phyloP scores from a whole-genome alignment of 2,113 vertebrate species.

The Petaurus breviceps region DNA sequence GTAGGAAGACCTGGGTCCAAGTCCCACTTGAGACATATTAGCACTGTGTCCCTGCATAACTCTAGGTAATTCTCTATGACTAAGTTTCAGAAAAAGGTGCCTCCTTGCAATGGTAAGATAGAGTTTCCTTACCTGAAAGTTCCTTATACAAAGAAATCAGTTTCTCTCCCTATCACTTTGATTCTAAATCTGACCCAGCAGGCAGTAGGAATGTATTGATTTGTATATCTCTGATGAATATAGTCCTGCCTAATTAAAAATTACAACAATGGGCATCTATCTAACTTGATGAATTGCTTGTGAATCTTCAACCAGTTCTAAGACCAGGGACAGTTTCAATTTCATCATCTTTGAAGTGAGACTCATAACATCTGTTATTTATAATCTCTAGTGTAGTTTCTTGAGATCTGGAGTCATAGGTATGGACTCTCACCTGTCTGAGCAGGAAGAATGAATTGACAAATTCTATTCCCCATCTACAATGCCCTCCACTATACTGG shows the following conservation, averaged over 20 bases:
- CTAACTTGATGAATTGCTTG: background rate
- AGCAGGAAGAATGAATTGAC: background rate
- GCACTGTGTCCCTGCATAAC: background rate
- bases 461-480: background rate
- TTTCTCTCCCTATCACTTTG: background rate
- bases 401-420: background rate
- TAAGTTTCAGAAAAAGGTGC: background rate
- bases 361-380: background rate
- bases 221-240: background rate
- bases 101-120: background rate
- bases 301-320: background rate
- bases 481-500: background rate
- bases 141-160: background rate
- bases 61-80: background rate
- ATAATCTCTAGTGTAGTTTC: background rate
- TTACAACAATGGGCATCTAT: background rate
- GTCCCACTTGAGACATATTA: background rate
- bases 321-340: background rate
- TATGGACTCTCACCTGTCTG: background rate
- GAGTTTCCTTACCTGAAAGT: background rate
- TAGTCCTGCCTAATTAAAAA: background rate
- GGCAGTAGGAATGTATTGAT: background rate
- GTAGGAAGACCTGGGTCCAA: background rate
- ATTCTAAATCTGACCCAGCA: background rate
- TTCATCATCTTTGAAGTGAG: background rate